Percentiles rank a stretch among this genome's conserved stretches.
These are phyloP conservation scores for Galago senegalensis DNA, from an alignment of 2,797 vertebrate species.

Conservation along the genomic window DNA sequence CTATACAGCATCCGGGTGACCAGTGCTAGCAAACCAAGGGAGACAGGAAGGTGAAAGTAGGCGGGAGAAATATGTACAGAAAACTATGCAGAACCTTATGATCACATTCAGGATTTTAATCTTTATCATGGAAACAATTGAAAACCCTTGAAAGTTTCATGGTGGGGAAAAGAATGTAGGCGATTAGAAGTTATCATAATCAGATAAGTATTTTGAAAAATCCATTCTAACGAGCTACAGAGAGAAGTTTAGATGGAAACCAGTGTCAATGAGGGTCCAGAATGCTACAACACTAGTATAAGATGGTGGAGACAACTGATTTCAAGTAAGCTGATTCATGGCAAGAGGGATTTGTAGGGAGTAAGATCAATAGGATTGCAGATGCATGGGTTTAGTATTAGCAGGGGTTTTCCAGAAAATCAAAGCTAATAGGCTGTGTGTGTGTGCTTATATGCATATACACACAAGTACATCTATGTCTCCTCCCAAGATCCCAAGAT, in stretches of 20 bases:
- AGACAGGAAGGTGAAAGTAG: not conserved
- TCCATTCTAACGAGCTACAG: not conserved
- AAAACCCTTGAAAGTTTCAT: not conserved
- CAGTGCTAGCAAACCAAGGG: not conserved
- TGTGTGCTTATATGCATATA: not conserved
- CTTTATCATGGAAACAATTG: not conserved
- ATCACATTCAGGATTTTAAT: not conserved
- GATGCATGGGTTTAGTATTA: not conserved
- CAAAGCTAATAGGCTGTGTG: not conserved
- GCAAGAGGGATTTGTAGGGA: constrained; percentile 5
- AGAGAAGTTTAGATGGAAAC: not conserved
- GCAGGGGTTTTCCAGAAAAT: not conserved
- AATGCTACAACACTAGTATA: not conserved
- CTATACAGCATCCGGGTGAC: not conserved
- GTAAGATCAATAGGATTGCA: not conserved
- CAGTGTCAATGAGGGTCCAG: not conserved
- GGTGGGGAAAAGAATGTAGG: not conserved
- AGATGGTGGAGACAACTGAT: not conserved
- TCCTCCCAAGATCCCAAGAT: not conserved
- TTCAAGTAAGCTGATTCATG: not conserved
- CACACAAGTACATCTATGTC: too few species aligned
- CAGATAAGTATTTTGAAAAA: constrained; percentile 22
- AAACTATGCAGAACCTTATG: not conserved
- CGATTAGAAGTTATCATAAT: not conserved
- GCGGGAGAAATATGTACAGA: not conserved